A percentile compares a stretch with the other conserved stretches of the same genome.
Evolutionary conservation across 2,113 vertebrate genomes (phyloP).

Genomic region (Gallinago undulata): DNA sequence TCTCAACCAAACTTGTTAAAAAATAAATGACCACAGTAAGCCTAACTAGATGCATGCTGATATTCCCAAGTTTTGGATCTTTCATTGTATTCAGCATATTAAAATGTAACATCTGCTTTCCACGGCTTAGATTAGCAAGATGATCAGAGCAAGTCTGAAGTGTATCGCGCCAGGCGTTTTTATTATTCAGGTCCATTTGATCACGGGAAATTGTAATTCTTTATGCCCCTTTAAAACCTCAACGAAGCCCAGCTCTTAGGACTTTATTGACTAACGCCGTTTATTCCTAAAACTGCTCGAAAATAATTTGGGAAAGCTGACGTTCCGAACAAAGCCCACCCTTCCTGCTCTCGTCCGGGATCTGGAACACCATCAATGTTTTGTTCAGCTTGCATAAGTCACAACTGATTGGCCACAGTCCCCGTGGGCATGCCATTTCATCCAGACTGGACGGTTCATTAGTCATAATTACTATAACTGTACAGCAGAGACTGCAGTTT

Average conservation of each 20-base stretch:
- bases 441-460: slow-evolving; percentile 94
- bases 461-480: slow-evolving; percentile 89
- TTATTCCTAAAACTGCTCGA: slow-evolving; percentile 2
- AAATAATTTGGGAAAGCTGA: slow-evolving; percentile 35
- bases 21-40: background rate
- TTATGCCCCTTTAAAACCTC: background rate
- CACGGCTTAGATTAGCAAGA: background rate
- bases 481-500: slow-evolving; percentile 84
- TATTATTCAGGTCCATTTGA: background rate
- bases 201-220: background rate
- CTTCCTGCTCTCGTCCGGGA: slow-evolving; percentile 49
- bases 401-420: slow-evolving; percentile 84
- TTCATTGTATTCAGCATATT: background rate
- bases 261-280: background rate
- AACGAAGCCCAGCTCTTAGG: background rate
- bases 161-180: background rate
- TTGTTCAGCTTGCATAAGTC: slow-evolving; percentile 81
- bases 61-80: background rate
- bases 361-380: slow-evolving; percentile 76
- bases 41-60: background rate
- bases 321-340: slow-evolving; percentile 56
- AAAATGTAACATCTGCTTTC: background rate
- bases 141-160: background rate
- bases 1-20: background rate
- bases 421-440: slow-evolving; percentile 87